Evolutionary conservation across 2,888 invertebrate species (phyloP).

Genomic region (Mechanitis messenoides): DNA sequence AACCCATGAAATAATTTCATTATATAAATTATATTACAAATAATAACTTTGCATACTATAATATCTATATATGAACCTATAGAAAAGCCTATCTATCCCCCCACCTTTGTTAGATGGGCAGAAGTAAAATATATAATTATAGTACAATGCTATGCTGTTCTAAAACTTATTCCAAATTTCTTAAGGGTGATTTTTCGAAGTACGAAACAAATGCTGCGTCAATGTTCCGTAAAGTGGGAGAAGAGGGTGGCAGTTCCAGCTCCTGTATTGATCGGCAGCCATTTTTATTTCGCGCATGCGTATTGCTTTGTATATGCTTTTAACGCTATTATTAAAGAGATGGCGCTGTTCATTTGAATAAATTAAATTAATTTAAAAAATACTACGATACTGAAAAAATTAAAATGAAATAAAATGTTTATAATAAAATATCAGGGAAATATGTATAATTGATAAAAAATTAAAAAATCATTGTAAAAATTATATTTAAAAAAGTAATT

Average conservation of each 20-base stretch:
- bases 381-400: no score
- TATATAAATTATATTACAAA: no score
- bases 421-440: no score
- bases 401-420: no score
- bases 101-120: constrained; percentile 33
- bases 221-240: constrained; percentile 45
- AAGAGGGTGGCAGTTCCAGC: constrained; percentile 50
- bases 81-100: neutral
- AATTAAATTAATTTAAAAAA: no score
- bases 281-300: constrained; percentile 66
- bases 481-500: no score
- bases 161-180: constrained; percentile 32
- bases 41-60: neutral
- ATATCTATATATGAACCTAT: neutral
- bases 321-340: constrained; percentile 47
- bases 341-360: constrained; percentile 46
- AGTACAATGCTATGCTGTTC: constrained; percentile 19
- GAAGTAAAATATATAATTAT: constrained; percentile 59
- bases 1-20: no score
- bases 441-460: no score
- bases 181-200: constrained; percentile 40
- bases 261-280: constrained; percentile 67
- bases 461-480: no score
- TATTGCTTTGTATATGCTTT: constrained; percentile 30
- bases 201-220: constrained; percentile 32